These are phyloP conservation scores for Zygogramma bicolorata DNA, from an alignment of 2,888 invertebrate species.

Conservation along the genomic window DNA sequence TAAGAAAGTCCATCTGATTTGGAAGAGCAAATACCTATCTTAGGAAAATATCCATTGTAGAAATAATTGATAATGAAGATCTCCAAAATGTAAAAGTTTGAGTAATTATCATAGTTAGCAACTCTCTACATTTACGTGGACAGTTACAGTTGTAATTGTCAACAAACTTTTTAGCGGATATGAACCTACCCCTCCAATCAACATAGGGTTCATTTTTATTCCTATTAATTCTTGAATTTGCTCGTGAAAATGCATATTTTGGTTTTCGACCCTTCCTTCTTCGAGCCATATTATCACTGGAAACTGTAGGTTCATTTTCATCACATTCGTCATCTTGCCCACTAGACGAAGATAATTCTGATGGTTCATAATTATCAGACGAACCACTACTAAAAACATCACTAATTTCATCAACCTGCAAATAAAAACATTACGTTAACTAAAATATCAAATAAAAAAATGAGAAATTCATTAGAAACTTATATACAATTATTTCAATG, in stretches of 20 bases:
- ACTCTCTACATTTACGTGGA: not conserved
- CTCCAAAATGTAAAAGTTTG: too few relatives aligned
- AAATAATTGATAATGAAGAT: too few relatives aligned
- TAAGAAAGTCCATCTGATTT: too few relatives aligned
- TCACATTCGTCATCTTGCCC: not conserved
- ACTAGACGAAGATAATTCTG: not conserved
- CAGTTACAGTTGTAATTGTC: not conserved
- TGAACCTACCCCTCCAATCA: not conserved
- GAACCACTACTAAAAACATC: not conserved
- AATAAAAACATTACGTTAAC: not conserved
- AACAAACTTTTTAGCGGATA: not conserved
- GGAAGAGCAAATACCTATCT: too few relatives aligned
- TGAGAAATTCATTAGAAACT: conserved; percentile 10
- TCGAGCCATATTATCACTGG: not conserved
- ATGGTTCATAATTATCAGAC: not conserved
- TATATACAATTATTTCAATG: too few relatives aligned
- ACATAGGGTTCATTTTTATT: not conserved
- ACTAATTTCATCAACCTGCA: not conserved
- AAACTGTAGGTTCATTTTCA: not conserved
- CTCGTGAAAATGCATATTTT: not conserved
- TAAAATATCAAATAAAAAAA: not conserved
- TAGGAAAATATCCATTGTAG: too few relatives aligned
- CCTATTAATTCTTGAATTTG: not conserved
- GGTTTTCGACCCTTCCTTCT: not conserved
- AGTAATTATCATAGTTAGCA: too few relatives aligned